Evolutionary conservation across 2,888 invertebrate species (phyloP).

Genomic region (Nomada goodeniana): DNA sequence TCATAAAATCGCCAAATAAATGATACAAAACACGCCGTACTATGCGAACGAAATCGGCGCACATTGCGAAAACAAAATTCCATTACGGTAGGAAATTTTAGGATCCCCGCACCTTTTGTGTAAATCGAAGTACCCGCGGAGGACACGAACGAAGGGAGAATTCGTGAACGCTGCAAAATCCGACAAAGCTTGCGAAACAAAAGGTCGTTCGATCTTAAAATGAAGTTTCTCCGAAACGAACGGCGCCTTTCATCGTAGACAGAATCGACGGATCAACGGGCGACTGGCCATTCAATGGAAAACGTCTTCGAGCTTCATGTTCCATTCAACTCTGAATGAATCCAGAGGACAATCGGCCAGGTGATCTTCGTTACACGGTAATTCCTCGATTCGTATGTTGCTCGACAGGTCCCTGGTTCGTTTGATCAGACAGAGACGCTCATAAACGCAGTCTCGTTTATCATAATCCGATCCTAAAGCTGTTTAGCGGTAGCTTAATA

Average conservation of each 20-base stretch:
- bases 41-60: too few relatives aligned
- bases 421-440: conserved; percentile 20
- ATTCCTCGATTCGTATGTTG: background rate
- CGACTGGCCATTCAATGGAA: background rate
- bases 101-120: too few relatives aligned
- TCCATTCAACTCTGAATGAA: background rate
- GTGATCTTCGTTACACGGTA: conserved; percentile 1
- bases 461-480: conserved; percentile 35
- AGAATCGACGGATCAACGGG: background rate
- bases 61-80: too few relatives aligned
- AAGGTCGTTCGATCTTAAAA: background rate
- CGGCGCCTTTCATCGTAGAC: background rate
- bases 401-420: background rate
- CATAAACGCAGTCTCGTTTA: conserved; percentile 28
- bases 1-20: too few relatives aligned
- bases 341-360: conserved; percentile 3
- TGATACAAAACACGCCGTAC: too few relatives aligned
- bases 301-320: background rate
- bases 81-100: too few relatives aligned
- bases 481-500: conserved; percentile 30
- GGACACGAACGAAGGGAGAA: too few relatives aligned
- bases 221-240: background rate
- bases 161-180: too few relatives aligned
- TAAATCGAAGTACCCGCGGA: too few relatives aligned
- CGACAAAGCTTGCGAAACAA: too few relatives aligned